A percentile compares a stretch with the other conserved stretches of the same genome.
Conservation (phyloP, 2,797 vertebrate genomes). For the Amblyraja radiata region DNA sequence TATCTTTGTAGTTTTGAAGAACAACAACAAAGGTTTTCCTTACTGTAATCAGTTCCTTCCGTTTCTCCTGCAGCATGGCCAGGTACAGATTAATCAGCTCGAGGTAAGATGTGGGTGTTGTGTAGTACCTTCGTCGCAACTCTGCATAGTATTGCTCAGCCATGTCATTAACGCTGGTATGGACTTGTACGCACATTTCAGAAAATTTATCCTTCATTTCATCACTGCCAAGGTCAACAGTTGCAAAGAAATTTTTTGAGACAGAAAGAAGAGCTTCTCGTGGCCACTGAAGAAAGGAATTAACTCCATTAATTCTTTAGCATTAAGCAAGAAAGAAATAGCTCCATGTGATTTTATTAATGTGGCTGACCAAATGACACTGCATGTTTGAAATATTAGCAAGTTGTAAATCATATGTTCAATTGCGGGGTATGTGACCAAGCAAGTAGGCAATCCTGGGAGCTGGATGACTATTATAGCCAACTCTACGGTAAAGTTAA, state of each 20-base stretch:
- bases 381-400: not conserved
- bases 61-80: slow-evolving; percentile 68
- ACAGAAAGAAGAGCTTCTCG: slow-evolving; percentile 74
- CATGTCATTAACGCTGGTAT: slow-evolving; percentile 68
- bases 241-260: slow-evolving; percentile 67
- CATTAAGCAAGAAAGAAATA: not conserved
- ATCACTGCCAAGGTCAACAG: slow-evolving; percentile 61
- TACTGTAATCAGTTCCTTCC: slow-evolving; percentile 63
- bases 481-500: not conserved
- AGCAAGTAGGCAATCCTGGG: not conserved
- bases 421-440: not conserved
- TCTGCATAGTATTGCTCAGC: slow-evolving; percentile 70
- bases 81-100: slow-evolving; percentile 80
- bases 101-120: slow-evolving; percentile 79
- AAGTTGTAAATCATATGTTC: not conserved
- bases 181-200: slow-evolving; percentile 74
- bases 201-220: slow-evolving; percentile 66
- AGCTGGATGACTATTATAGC: not conserved
- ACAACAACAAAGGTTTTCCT: slow-evolving; percentile 41
- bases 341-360: not conserved
- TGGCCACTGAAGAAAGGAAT: slow-evolving; percentile 59
- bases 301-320: not conserved
- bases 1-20: not conserved
- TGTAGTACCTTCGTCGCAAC: slow-evolving; percentile 71
- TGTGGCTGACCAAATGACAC: not conserved